phyloP scores from a whole-genome alignment of 1,140 invertebrate genomes.

The Penaeus chinensis region DNA sequence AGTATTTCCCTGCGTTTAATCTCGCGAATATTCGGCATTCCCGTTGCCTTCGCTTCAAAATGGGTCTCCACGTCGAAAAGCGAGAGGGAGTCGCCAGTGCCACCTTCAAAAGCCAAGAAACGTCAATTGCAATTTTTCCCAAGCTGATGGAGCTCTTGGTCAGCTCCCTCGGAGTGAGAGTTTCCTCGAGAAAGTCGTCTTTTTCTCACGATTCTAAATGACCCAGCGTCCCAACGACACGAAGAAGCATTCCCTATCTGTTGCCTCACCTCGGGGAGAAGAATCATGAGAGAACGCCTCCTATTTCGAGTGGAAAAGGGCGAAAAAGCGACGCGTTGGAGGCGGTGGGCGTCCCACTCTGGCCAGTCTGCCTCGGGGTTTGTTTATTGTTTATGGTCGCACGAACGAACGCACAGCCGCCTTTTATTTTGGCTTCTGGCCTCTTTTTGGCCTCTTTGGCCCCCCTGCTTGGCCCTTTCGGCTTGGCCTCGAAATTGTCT shows the following conservation, averaged over 20 bases:
- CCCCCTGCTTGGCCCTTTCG: not conserved
- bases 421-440: constrained; percentile 51
- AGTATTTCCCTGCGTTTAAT: no score
- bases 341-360: constrained; percentile 42
- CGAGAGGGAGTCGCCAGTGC: not conserved
- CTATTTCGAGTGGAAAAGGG: constrained; percentile 38
- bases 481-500: no score
- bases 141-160: constrained; percentile 32
- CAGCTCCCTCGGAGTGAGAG: constrained; percentile 46
- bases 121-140: constrained; percentile 22
- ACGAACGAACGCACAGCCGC: constrained; percentile 55
- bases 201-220: constrained; percentile 44
- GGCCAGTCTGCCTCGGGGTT: constrained; percentile 52
- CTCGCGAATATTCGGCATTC: no score
- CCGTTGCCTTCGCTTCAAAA: no score
- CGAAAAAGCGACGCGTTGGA: constrained; percentile 41
- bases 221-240: constrained; percentile 14
- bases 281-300: constrained; percentile 54
- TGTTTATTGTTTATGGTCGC: constrained; percentile 63
- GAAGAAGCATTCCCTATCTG: constrained; percentile 23
- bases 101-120: not conserved
- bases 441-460: not conserved
- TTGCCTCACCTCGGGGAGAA: constrained; percentile 42
- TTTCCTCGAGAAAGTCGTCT: constrained; percentile 54
- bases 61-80: no score